Base-by-base conservation (phyloP, 2,113 vertebrate genomes). In the Carlito syrichta region DNA sequence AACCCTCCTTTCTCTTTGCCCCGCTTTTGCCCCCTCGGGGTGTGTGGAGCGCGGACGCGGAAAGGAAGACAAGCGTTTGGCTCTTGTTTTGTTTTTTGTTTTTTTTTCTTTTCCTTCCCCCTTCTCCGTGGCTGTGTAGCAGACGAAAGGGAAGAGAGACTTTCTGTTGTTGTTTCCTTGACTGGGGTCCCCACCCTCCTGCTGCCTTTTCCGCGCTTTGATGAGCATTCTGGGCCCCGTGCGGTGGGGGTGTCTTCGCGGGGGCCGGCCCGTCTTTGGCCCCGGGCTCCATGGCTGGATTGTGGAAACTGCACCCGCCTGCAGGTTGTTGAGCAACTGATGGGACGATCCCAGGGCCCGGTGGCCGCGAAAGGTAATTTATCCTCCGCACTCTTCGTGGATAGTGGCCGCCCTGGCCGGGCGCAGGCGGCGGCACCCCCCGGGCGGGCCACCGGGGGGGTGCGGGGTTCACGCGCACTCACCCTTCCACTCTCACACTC, bases 251-350 rank as follows among this genome's bases (percentile, higher is more conserved):
- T 60, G 89, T 62, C 96, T 63, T 60, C 79, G 9, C 66, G 3
- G 92, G 86, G 89, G 89, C 94, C 60, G 16, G 48, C 48, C 50
- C 62, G 76, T 77, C 78, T 45, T 25, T 35, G 3, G 83, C 93
- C 96, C 95, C 78, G 12, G 78, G 92, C 92, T 96, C 98, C 68
- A 97, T 97, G 98, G 98, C 96, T 97, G 98, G 98, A 98, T 98
- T 96, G 98, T 98, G 97, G 98, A 94, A 96, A 91, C 98, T 92
- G 98, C 96, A 38, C 94, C 92, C 79, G 92, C 97, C 97, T 98
- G 98, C 98, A 98, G 98, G 98, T 98, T 98, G 98, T 98, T 98
- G 97, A 98, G 92, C 97, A 94, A 74, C 98, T 86, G 98, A 98
- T 98, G 97, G 98, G 98, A 98, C 98, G 83, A 94, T 96, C 98